Base-by-base conservation (phyloP, 2,113 vertebrate genomes). In the Rhynchopsitta pachyrhyncha region DNA sequence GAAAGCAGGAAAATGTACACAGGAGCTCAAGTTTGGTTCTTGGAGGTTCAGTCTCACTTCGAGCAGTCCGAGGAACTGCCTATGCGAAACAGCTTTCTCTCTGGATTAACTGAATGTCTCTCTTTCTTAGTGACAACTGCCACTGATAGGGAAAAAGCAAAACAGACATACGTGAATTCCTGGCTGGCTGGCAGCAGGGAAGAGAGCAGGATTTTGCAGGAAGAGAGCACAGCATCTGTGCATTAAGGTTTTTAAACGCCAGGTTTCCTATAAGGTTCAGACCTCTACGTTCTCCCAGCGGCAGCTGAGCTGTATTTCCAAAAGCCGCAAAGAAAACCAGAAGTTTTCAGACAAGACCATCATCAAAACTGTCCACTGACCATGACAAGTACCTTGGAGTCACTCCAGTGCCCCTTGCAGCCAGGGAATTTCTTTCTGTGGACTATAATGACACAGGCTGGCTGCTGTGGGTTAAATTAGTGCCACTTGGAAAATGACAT, bases 171-270 rank as follows among this genome's bases (percentile, higher is more conserved):
- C 7, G 3, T 79, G 89, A 62, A 49, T 69, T 90, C 49, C 85
- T 93, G 96, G 63, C 64, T 88, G 90, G 71, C 5, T 80, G 85
- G 84, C 90, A 93, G 75, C 82, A 52, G 75, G 82, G 78, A 88
- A 44, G 35, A 0, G 3, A 85, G 66, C 0, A 2, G 82, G 79
- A 25, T 88, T 73, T 75, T 74, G 55, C 87, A 86, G 79, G 87
- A 70, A 55, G 49, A 86, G 79, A 74, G 80, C 28, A 68, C 70
- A 80, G 88, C 69, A 88, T 82, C 88, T 88, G 82, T 55, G 80
- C 50, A 59, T 53, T 29, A 47, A 67, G 78, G 60, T 27, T 78
- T 86, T 68, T 13, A 89, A 91, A 92, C 52, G 49, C 70, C 79
- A 92, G 31, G 29, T 37, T 83, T 69, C 53, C 75, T 68, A 3